phyloP scores from a whole-genome alignment of 1,140 invertebrate genomes.

The Magallana ariakensis region DNA sequence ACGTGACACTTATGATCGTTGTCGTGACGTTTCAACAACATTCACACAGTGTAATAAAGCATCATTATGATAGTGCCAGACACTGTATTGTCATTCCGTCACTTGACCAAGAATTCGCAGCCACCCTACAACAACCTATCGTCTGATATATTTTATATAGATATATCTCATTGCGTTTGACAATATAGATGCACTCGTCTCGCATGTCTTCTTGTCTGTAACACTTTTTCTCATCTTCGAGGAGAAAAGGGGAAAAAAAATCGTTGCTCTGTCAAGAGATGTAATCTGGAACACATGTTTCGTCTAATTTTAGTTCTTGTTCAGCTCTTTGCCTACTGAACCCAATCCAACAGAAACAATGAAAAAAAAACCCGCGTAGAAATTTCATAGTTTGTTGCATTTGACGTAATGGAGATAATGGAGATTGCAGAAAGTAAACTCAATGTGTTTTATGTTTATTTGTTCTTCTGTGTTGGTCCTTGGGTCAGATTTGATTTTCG shows the following conservation, averaged over 20 bases:
- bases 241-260: not conserved
- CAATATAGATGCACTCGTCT: not conserved
- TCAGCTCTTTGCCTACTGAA: not conserved
- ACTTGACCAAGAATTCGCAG: too few species aligned
- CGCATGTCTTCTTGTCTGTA: not conserved
- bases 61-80: too few species aligned
- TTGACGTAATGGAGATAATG: not conserved
- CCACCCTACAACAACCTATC: too few species aligned
- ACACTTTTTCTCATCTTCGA: not conserved
- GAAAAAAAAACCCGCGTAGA: not conserved
- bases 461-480: not conserved
- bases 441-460: not conserved
- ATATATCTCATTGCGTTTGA: not conserved
- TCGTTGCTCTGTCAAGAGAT: conserved; percentile 4
- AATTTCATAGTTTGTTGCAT: not conserved
- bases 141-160: too few species aligned
- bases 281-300: conserved; percentile 18
- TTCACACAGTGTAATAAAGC: too few species aligned
- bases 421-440: not conserved
- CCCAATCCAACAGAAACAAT: conserved; percentile 11
- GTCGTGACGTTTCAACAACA: too few species aligned
- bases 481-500: not conserved
- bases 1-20: too few species aligned
- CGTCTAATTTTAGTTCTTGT: not conserved
- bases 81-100: too few species aligned